These are phyloP conservation scores for Acronicta leporina DNA, from an alignment of 2,888 invertebrate genomes.

Conservation along the genomic window DNA sequence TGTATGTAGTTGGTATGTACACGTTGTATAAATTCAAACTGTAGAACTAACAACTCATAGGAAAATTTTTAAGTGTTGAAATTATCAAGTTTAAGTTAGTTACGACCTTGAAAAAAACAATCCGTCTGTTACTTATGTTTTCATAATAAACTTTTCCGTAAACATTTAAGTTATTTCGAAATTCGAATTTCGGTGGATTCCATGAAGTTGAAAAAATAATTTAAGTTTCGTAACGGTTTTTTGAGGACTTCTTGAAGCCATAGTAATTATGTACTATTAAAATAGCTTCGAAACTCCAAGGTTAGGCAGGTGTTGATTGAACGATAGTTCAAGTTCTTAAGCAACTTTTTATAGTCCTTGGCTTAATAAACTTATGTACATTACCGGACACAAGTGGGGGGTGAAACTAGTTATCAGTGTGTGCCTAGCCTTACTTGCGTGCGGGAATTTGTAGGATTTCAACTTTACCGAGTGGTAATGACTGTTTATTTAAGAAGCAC, in stretches of 20 bases:
- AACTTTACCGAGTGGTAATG: conserved; percentile 41
- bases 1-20: no score
- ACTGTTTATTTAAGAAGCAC: conserved; percentile 47
- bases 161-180: conserved; percentile 5
- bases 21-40: no score
- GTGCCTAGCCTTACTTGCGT: conserved; percentile 36
- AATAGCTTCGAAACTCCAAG: conserved; percentile 24
- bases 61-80: not conserved
- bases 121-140: not conserved
- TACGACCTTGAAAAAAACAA: not conserved
- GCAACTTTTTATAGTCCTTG: conserved; percentile 28
- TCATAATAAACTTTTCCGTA: not conserved
- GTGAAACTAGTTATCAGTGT: conserved; percentile 37
- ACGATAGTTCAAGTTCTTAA: conserved; percentile 45
- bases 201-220: not conserved
- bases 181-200: not conserved
- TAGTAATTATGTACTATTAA: conserved; percentile 23
- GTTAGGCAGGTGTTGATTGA: conserved; percentile 20
- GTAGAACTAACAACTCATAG: no score
- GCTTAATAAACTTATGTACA: conserved; percentile 32
- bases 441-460: conserved; percentile 50
- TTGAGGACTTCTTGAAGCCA: not conserved
- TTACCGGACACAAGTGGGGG: conserved; percentile 37
- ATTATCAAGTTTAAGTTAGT: not conserved
- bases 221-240: conserved; percentile 14